Base-by-base conservation (phyloP, 2,888 invertebrate genomes). In the Nemotelus nigrinus region DNA sequence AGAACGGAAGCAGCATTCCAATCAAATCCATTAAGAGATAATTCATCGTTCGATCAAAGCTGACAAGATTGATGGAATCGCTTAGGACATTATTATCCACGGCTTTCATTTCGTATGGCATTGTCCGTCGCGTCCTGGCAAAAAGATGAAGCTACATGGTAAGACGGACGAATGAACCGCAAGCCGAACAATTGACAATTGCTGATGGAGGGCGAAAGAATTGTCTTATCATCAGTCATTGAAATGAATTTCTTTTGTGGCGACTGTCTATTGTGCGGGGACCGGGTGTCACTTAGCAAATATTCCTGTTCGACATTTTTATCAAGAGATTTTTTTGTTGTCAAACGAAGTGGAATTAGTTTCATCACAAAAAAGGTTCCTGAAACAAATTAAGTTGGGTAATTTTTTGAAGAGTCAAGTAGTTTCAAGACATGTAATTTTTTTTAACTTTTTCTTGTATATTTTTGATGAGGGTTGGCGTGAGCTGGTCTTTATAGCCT, bases 31-130 rank as follows among this genome's bases (percentile, higher is more conserved):
- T 76, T 76, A 76, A 25, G 39, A 65, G 65, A 64, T 65, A 76
- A 65, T 76, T 76, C 65, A 76, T 76, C 64, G 76, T 65, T 76
- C 76, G 76, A 76, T 76, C 76, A 76, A 60, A 55, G 65, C 76
- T 65, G 76, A 76, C 65, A 76, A 65, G 65, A 76, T 65, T 60
- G 65, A 65, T 76, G 76, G 74, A 74, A 74, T 74, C 74, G 74
- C 74, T 74, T 74, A 74, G 74, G 60, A 60, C 72, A 60, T 58
- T 60, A 48, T 60, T 60, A 74, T 60, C 60, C 63, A 39, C 63
- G 10, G 60, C 60, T 72, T 60, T 10, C 74, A 63, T 60, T 60
- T n/a, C 41, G 44, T 39, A 45, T 47, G 8, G 55, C 8, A 7
- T 43, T 44, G 55, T 53, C 55, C 25, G 39, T 10, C 25, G 50